Conservation (phyloP, 2,888 invertebrate species). For the Aphidius colemani region DNA sequence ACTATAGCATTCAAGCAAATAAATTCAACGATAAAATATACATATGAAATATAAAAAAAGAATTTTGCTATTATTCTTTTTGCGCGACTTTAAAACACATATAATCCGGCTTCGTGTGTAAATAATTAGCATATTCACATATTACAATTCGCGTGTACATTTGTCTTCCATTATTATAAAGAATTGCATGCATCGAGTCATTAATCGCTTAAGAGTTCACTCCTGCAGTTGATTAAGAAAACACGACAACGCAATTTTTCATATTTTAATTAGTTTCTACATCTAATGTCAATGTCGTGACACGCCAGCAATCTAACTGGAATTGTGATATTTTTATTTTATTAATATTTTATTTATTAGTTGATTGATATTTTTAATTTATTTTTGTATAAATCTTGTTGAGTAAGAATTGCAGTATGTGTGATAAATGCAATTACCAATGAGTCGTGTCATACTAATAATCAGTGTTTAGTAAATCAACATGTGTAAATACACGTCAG, state of each 20-base stretch:
- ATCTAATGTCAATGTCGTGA: background rate
- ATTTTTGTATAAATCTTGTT: too few relatives aligned
- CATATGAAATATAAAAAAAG: background rate
- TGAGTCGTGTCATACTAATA: too few relatives aligned
- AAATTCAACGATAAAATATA: background rate
- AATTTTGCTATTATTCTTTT: constrained; percentile 18
- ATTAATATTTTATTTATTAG: background rate
- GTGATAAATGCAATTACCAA: too few relatives aligned
- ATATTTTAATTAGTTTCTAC: constrained; percentile 6
- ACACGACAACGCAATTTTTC: constrained; percentile 9
- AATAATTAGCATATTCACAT: constrained; percentile 26
- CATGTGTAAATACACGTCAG: constrained; percentile 6
- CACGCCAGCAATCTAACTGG: background rate
- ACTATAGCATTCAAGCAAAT: background rate
- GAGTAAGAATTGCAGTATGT: too few relatives aligned
- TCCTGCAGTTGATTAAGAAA: too few relatives aligned
- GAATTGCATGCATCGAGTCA: constrained; percentile 22
- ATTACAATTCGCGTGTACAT: constrained; percentile 16
- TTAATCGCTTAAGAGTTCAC: constrained; percentile 21
- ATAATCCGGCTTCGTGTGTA: constrained; percentile 12
- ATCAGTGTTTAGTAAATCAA: too few relatives aligned
- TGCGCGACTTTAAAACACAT: constrained; percentile 14
- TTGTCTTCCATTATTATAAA: constrained; percentile 15
- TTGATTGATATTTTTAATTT: background rate
- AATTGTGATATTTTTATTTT: too few relatives aligned